Percentiles rank a stretch among this genome's conserved stretches.
Evolutionary conservation across 2,113 vertebrate species (phyloP).

Genomic region (Pterocles burchelli): DNA sequence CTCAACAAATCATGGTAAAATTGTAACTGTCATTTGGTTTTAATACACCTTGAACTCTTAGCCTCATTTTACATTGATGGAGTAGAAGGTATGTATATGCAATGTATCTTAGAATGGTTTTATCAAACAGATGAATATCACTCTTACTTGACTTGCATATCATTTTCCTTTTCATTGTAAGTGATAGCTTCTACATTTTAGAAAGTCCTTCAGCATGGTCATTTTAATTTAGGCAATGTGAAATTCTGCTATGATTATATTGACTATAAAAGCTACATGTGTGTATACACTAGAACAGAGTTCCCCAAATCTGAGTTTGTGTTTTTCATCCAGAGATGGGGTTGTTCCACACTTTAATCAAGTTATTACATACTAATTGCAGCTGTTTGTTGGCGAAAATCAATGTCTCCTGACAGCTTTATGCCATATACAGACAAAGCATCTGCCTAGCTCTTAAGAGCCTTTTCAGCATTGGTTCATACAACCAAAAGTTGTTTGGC

Average conservation of each 20-base stretch:
- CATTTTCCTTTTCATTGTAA: neutral
- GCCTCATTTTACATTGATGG: neutral
- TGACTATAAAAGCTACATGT: neutral
- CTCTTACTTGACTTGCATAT: neutral
- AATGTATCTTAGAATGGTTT: neutral
- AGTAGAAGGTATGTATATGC: neutral
- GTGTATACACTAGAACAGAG: accelerated
- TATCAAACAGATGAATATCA: neutral
- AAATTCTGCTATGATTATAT: neutral
- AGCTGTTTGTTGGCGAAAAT: neutral
- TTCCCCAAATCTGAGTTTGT: neutral
- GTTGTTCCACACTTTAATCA: neutral
- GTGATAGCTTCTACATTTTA: neutral
- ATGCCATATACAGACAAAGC: neutral
- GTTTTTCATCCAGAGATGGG: neutral
- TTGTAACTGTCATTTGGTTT: neutral
- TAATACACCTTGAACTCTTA: neutral
- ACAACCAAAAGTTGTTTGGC: neutral
- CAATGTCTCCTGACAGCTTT: neutral
- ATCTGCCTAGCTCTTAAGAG: neutral
- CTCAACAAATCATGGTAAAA: neutral
- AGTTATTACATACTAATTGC: neutral
- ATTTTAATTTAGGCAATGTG: neutral
- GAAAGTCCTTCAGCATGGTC: neutral
- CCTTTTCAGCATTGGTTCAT: neutral